phyloP scores from a whole-genome alignment of 2,888 invertebrate genomes.

The Plagiodera versicolora region DNA sequence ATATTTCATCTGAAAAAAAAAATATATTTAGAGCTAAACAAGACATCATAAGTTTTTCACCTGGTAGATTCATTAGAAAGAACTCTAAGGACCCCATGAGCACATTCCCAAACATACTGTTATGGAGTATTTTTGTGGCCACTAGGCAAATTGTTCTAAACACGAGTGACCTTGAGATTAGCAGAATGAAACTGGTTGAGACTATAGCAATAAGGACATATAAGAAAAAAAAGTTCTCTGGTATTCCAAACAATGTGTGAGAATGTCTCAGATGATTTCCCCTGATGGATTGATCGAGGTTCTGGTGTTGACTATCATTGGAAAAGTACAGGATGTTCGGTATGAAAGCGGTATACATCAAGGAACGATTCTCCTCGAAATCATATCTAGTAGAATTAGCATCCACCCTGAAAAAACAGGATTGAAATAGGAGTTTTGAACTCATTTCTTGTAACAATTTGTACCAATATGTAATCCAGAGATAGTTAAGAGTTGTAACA shows the following conservation, averaged over 20 bases:
- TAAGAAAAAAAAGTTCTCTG: constrained; percentile 14
- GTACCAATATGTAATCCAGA: constrained; percentile 78
- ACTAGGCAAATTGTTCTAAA: constrained; percentile 75
- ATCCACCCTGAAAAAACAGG: constrained; percentile 2
- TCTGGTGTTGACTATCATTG: constrained; percentile 51
- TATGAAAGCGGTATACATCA: background rate
- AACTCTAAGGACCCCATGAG: constrained; percentile 77
- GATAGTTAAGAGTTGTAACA: constrained; percentile 71
- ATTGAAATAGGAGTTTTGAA: background rate
- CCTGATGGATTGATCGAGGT: constrained; percentile 58
- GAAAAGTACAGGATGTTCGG: background rate
- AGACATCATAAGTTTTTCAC: constrained; percentile 47
- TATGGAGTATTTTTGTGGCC: constrained; percentile 74
- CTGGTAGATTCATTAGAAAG: constrained; percentile 82
- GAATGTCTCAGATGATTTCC: background rate
- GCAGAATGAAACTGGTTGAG: constrained; percentile 61
- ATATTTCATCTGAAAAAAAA: constrained; percentile 63
- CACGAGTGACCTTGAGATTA: constrained; percentile 66
- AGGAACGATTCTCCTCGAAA: constrained; percentile 12
- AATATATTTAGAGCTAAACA: no score
- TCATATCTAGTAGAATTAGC: background rate
- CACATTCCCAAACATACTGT: constrained; percentile 75
- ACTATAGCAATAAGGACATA: constrained; percentile 49
- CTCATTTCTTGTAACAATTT: background rate
- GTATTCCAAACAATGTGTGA: constrained; percentile 10